phyloP scores from a whole-genome alignment of 2,113 vertebrate species.

The Psilopogon haemacephalus region DNA sequence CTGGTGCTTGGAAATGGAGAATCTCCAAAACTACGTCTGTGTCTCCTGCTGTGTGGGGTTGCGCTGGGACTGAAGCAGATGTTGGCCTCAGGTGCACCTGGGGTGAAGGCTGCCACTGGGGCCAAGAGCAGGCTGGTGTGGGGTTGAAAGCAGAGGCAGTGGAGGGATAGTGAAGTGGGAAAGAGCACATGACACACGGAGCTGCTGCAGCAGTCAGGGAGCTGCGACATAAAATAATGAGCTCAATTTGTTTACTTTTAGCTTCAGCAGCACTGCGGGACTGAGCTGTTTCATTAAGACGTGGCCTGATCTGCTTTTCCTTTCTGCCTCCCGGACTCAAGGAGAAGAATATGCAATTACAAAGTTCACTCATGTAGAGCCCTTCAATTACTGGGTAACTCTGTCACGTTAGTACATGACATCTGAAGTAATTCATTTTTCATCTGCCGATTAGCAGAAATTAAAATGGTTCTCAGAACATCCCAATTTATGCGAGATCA shows the following conservation, averaged over 20 bases:
- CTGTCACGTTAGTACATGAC: constrained; percentile 32
- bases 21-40: neutral
- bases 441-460: constrained; percentile 60
- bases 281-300: constrained; percentile 36
- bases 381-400: constrained; percentile 57
- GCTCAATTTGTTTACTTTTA: neutral
- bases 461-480: constrained; percentile 55
- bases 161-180: neutral
- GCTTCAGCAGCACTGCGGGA: neutral
- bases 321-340: neutral
- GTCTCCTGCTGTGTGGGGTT: accelerated
- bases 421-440: constrained; percentile 61
- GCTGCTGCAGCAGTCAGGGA: accelerated
- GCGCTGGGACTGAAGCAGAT: accelerated
- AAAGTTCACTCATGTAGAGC: constrained; percentile 62
- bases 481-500: constrained; percentile 41
- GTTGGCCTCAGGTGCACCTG: neutral
- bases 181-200: neutral
- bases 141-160: neutral
- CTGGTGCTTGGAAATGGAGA: neutral
- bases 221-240: neutral
- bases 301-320: neutral
- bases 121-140: neutral
- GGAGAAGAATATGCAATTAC: constrained; percentile 55
- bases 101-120: neutral